Evolutionary conservation across 2,113 vertebrate species (phyloP).

Genomic region (Lampris incognitus): DNA sequence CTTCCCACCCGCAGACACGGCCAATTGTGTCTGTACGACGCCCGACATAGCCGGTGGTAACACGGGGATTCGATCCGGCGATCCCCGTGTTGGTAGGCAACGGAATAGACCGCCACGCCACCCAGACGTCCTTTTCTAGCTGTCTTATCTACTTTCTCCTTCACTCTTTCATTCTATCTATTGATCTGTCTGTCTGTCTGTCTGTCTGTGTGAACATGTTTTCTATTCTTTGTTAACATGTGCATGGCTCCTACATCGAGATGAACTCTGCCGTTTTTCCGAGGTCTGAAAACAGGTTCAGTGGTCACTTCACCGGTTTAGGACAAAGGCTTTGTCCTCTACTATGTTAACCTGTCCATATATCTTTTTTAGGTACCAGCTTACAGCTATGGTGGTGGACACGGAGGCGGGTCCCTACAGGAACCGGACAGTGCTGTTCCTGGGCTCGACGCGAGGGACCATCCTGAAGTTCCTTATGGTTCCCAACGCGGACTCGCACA

Average conservation of each 20-base stretch:
- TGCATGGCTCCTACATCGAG: background rate
- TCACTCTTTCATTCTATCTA: background rate
- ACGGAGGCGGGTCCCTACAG: constrained; percentile 89
- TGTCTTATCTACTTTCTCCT: background rate
- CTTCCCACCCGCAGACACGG: too few species aligned
- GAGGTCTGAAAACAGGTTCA: too few species aligned
- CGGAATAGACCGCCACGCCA: too few species aligned
- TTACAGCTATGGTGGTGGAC: constrained; percentile 93
- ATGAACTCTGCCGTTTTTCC: background rate
- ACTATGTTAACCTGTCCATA: background rate
- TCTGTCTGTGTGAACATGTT: background rate
- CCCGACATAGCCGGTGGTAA: too few species aligned
- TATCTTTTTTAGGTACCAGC: constrained; percentile 85
- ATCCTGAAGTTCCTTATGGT: constrained; percentile 93
- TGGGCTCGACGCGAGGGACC: constrained; percentile 92
- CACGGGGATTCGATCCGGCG: too few species aligned
- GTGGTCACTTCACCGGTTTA: too few species aligned
- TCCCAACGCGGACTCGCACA: constrained; percentile 83
- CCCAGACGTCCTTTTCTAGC: background rate
- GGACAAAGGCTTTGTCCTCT: background rate
- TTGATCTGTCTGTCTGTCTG: background rate
- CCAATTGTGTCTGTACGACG: too few species aligned
- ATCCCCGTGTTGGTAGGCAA: too few species aligned
- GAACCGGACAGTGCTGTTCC: constrained; percentile 92
- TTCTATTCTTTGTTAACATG: constrained; percentile 7